These are phyloP conservation scores for Istiophorus platypterus DNA, from an alignment of 2,113 vertebrate genomes.

Conservation along the genomic window DNA sequence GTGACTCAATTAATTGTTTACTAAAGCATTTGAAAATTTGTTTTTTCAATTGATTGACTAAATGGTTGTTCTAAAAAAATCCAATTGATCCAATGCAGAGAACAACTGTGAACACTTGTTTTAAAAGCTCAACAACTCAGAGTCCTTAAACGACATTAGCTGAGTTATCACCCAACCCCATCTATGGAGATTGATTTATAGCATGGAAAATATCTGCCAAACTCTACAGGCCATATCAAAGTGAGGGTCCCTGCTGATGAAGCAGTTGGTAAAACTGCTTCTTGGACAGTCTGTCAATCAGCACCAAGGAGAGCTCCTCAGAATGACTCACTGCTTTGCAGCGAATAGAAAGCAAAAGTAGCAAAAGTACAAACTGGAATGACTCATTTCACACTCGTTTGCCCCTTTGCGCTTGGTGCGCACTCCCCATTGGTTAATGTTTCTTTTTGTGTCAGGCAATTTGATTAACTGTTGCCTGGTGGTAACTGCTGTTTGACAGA, in stretches of 20 bases:
- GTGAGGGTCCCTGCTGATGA: constrained; percentile 37
- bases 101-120: too few relatives aligned
- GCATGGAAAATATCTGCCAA: neutral
- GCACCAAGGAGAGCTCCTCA: constrained; percentile 56
- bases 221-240: neutral
- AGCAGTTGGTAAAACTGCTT: constrained; percentile 45
- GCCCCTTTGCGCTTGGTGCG: neutral
- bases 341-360: constrained; percentile 36
- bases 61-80: too few relatives aligned
- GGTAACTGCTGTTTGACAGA: constrained; percentile 34
- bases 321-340: constrained; percentile 68
- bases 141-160: neutral
- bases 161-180: neutral
- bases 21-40: too few relatives aligned
- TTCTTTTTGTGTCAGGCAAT: constrained; percentile 46
- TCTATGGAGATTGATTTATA: neutral
- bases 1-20: too few relatives aligned
- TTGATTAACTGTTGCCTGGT: constrained; percentile 66
- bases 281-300: constrained; percentile 62
- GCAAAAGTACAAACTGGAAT: constrained; percentile 50
- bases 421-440: constrained; percentile 44
- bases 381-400: constrained; percentile 58
- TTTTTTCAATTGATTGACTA: too few relatives aligned
- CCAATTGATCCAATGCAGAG: too few relatives aligned
- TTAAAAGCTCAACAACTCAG: too few relatives aligned